Percentiles rank a stretch among this genome's conserved stretches.
These are phyloP conservation scores for Halichoerus grypus DNA, from an alignment of 2,113 vertebrate species.

Conservation along the genomic window DNA sequence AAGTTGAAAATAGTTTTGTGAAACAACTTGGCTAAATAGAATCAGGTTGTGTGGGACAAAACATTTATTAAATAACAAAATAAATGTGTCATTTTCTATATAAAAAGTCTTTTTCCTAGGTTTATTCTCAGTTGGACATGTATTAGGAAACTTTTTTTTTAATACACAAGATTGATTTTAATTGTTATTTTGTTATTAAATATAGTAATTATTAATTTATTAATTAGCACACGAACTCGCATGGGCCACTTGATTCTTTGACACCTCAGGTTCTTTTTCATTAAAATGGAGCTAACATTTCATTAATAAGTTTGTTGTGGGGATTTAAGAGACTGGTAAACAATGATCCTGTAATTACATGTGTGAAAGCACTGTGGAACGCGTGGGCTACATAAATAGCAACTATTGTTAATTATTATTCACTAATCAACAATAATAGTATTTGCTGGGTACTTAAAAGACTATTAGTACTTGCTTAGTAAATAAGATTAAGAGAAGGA, in stretches of 20 bases:
- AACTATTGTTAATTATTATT: not conserved
- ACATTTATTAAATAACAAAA: slow-evolving; percentile 29
- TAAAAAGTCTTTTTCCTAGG: not conserved
- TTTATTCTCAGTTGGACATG: not conserved
- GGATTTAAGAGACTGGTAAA: not conserved
- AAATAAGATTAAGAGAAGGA: not conserved
- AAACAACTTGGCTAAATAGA: not conserved
- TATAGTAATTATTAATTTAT: not conserved
- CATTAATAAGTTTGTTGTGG: not conserved
- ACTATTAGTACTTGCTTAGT: not conserved
- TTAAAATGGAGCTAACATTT: not conserved
- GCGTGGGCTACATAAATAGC: not conserved
- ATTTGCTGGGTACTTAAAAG: not conserved
- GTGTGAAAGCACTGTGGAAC: not conserved
- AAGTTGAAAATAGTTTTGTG: slow-evolving; percentile 25
- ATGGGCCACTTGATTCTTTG: not conserved
- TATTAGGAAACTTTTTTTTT: not conserved
- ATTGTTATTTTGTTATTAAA: not conserved
- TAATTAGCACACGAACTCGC: not conserved
- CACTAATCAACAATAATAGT: not conserved
- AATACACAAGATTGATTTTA: slow-evolving; percentile 6
- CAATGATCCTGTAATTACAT: not conserved
- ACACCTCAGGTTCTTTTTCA: slow-evolving; percentile 9
- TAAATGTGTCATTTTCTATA: not conserved
- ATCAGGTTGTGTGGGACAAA: not conserved